These are phyloP conservation scores for Spea multiplicata DNA, from an alignment of 2,113 vertebrate species.

Conservation along the genomic window DNA sequence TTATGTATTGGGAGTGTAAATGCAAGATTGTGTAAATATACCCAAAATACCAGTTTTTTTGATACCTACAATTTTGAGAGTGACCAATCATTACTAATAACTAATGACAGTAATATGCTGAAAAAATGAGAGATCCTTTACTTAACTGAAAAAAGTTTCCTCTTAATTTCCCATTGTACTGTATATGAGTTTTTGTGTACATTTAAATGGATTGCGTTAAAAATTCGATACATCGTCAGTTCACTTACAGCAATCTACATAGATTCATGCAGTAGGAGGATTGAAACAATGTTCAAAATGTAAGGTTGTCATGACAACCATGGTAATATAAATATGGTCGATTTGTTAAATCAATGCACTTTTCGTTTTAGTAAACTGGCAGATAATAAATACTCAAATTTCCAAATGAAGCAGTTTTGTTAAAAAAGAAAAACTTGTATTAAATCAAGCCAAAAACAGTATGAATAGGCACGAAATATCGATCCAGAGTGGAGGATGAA, in stretches of 20 bases:
- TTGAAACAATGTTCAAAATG: conserved; percentile 31
- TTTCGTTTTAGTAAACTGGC: conserved; percentile 21
- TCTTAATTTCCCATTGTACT: no score
- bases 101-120: no score
- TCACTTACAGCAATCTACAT: conserved; percentile 26
- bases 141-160: no score
- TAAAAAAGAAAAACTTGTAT: background rate
- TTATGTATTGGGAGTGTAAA: no score
- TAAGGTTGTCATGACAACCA: conserved; percentile 42
- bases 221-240: conserved; percentile 27
- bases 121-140: no score
- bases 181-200: background rate
- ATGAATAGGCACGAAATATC: no score
- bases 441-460: background rate
- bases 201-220: conserved; percentile 24
- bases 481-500: no score
- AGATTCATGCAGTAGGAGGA: conserved; percentile 27
- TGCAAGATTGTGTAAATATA: no score
- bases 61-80: no score
- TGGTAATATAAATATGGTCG: conserved; percentile 24
- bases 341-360: conserved; percentile 36
- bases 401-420: background rate
- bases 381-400: conserved; percentile 17
- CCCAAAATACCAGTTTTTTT: no score
- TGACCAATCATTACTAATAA: no score